Percentiles rank a stretch among this genome's conserved stretches.
Conservation (phyloP, 2,888 invertebrate genomes). For the Enoplolaimus lenunculus region DNA sequence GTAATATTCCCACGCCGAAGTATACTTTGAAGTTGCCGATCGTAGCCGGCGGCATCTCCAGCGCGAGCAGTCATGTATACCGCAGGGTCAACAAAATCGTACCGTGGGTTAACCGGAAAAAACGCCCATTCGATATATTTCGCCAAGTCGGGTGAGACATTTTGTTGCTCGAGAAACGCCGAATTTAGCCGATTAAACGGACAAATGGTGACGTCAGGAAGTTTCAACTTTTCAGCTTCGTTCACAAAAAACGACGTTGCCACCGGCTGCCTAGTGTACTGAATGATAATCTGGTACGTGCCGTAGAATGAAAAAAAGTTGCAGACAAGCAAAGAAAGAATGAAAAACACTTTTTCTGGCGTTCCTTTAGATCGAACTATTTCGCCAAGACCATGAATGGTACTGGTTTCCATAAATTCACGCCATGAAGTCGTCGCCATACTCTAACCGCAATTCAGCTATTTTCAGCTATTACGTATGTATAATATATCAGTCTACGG, state of each 20-base stretch:
- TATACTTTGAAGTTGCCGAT: neutral
- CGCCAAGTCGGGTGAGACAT: neutral
- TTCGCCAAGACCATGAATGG: slow-evolving; percentile 16
- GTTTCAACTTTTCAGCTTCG: neutral
- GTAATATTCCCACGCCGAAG: neutral
- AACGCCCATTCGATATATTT: slow-evolving; percentile 15
- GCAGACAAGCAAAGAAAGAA: neutral
- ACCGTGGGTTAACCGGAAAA: slow-evolving; percentile 13
- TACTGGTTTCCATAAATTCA: slow-evolving; percentile 14
- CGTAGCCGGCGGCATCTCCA: neutral
- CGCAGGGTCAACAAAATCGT: neutral
- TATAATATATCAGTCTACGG: no score
- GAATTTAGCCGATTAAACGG: slow-evolving; percentile 16
- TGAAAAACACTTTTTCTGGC: neutral
- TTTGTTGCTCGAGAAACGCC: neutral
- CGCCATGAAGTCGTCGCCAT: neutral
- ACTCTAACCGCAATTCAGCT: no score
- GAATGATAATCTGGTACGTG: neutral
- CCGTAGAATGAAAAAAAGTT: slow-evolving; percentile 12
- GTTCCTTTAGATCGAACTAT: slow-evolving; percentile 1
- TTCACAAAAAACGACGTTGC: slow-evolving; percentile 15
- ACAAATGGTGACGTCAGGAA: slow-evolving; percentile 15
- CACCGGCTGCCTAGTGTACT: slow-evolving; percentile 6
- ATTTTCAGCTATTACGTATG: no score
- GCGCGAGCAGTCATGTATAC: neutral